Base-by-base conservation (phyloP, 1,140 invertebrate genomes). In the Ridgeia piscesae region DNA sequence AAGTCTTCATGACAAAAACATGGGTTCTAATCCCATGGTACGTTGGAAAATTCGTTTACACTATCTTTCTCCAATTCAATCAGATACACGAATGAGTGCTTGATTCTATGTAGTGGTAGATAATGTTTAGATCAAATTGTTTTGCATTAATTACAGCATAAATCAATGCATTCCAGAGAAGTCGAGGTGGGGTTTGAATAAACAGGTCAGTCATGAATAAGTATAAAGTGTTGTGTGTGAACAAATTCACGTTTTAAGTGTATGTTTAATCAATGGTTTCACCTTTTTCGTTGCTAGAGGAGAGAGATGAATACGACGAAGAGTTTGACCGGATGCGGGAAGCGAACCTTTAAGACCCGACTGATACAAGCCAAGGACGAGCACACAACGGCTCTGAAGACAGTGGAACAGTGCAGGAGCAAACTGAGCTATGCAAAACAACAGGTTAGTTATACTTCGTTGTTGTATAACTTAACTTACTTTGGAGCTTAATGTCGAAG, bases 241-340 rank as follows among this genome's bases (percentile, higher is more conserved):
- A n/a, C n/a, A 42, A 42, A 42, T 42, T 42, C 42, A 4, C 42
- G n/a, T n/a, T n/a, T 42, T 42, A 42, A 42, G 8, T 50, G 48
- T 8, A 50, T 50, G 8, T 77, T 77, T 4, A 90, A 34, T 92
- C 1, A 34, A 34, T 92, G 27, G 11, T 92, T 92, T 31, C 91
- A 42, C 34, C 58, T 77, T 92, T 48, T 31, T 58, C 11, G 42
- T n/a, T 92, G 31, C 35, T 92, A 95, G 95, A 95, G 92, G 95
- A 96, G 92, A 95, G 95, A 93, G 96, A 96, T 94, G 95, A 96
- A 34, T 96, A 95, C 93, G 96, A 96, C 93, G 94, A 93, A 48
- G 95, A 96, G 92, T 96, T 96, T 95, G 95, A 96, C 92, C 94
- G 94, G 50, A 95, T 96, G 94, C 94, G 95, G 91, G 95, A 96